These are phyloP conservation scores for Glaucopsyche alexis DNA, from an alignment of 2,888 invertebrate genomes.

Conservation along the genomic window DNA sequence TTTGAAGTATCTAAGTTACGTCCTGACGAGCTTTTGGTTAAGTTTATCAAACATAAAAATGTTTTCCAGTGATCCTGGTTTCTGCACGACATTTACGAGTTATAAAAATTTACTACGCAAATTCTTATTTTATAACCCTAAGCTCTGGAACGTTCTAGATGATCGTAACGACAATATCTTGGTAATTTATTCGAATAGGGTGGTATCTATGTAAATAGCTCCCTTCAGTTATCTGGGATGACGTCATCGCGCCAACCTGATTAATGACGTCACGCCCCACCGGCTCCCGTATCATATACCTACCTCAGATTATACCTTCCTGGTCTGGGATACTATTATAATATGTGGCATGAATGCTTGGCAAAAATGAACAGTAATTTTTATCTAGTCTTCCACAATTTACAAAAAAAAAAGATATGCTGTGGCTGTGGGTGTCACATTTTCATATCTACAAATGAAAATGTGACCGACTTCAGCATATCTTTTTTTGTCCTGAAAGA, in stretches of 20 bases:
- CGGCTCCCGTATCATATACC: constrained; percentile 33
- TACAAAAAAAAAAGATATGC: too few relatives aligned
- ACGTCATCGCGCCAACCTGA: constrained; percentile 51
- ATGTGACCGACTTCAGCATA: too few relatives aligned
- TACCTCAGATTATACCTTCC: constrained; percentile 16
- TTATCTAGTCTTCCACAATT: too few relatives aligned
- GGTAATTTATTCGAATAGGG: constrained; percentile 35
- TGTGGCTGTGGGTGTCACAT: too few relatives aligned
- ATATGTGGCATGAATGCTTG: not conserved
- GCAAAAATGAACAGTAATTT: not conserved
- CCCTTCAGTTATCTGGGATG: constrained; percentile 49
- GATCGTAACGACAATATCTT: constrained; percentile 30
- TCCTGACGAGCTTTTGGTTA: too few relatives aligned
- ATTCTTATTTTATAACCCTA: constrained; percentile 23
- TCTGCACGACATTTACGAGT: not conserved
- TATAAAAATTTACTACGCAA: constrained; percentile 12
- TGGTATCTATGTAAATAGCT: constrained; percentile 50
- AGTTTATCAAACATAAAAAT: not conserved
- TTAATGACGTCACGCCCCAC: constrained; percentile 54
- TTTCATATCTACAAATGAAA: too few relatives aligned
- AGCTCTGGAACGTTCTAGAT: constrained; percentile 21
- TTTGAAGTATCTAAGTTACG: too few relatives aligned
- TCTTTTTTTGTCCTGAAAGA: too few relatives aligned
- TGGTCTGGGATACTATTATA: not conserved
- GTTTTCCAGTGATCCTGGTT: not conserved